A percentile compares a stretch with the other conserved stretches of the same genome.
Conservation (phyloP, 2,797 vertebrate genomes). For the Bovichtus variegatus region DNA sequence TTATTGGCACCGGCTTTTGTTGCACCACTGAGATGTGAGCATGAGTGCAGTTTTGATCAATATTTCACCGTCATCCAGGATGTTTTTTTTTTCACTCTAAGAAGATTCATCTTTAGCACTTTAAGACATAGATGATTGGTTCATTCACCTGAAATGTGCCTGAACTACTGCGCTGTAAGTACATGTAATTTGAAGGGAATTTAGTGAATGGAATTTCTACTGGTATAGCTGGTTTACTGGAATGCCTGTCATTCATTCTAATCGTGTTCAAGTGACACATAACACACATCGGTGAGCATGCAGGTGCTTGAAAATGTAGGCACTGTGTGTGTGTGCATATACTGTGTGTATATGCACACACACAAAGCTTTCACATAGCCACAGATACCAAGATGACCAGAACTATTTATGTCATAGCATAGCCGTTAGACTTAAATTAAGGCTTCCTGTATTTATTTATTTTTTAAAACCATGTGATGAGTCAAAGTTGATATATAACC, state of each 20-base stretch:
- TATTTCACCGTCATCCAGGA: not conserved
- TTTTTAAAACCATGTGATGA: not conserved
- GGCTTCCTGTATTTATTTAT: constrained; percentile 15
- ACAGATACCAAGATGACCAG: not conserved
- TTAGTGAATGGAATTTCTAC: constrained; percentile 22
- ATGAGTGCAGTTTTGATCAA: not conserved
- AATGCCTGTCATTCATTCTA: constrained; percentile 16
- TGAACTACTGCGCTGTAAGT: not conserved
- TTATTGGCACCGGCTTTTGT: not conserved
- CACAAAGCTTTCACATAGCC: not conserved
- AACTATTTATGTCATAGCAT: not conserved
- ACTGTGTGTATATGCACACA: not conserved
- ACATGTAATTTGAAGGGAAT: not conserved
- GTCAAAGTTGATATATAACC: not conserved
- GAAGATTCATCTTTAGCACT: not conserved
- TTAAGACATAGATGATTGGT: not conserved
- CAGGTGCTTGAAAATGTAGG: not conserved
- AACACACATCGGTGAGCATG: not conserved
- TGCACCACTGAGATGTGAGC: not conserved
- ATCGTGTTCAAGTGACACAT: not conserved
- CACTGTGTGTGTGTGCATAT: not conserved
- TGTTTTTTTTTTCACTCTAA: not conserved
- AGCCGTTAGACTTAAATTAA: not conserved
- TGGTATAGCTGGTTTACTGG: constrained; percentile 44
- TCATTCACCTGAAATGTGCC: not conserved